phyloP scores from a whole-genome alignment of 2,797 vertebrate genomes.

The Acomys russatus region DNA sequence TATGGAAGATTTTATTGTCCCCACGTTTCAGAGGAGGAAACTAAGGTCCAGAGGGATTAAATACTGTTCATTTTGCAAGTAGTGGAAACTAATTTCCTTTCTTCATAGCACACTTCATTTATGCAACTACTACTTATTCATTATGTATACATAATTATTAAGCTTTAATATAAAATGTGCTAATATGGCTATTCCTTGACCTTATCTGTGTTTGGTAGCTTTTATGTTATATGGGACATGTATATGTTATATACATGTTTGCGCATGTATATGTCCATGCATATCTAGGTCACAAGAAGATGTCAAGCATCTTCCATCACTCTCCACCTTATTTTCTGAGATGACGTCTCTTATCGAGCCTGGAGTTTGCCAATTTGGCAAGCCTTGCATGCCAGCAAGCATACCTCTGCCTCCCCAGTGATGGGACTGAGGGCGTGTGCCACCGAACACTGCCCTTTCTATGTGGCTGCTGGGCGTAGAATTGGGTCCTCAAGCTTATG shows the following conservation, averaged over 20 bases:
- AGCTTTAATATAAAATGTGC: constrained; percentile 10
- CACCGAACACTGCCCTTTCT: neutral
- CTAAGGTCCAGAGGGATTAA: neutral
- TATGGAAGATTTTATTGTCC: neutral
- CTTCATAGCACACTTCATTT: neutral
- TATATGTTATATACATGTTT: too few species aligned
- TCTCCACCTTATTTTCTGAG: neutral
- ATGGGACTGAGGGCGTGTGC: neutral
- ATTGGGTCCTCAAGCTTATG: neutral
- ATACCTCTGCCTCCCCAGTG: neutral
- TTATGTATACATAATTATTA: neutral
- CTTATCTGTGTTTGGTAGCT: neutral
- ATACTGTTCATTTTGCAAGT: neutral
- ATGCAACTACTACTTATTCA: neutral
- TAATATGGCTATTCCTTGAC: neutral
- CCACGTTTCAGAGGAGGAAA: neutral
- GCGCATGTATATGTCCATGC: too few species aligned
- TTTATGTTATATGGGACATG: neutral
- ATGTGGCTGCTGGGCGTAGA: neutral
- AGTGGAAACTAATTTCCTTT: constrained; percentile 17
- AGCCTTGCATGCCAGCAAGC: neutral
- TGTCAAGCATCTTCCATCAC: neutral
- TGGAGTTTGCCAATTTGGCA: neutral
- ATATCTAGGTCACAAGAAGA: neutral
- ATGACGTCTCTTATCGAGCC: neutral